A percentile compares a stretch with the other conserved stretches of the same genome.
phyloP scores from a whole-genome alignment of 2,888 invertebrate genomes.

The Leucophenga maculata region DNA sequence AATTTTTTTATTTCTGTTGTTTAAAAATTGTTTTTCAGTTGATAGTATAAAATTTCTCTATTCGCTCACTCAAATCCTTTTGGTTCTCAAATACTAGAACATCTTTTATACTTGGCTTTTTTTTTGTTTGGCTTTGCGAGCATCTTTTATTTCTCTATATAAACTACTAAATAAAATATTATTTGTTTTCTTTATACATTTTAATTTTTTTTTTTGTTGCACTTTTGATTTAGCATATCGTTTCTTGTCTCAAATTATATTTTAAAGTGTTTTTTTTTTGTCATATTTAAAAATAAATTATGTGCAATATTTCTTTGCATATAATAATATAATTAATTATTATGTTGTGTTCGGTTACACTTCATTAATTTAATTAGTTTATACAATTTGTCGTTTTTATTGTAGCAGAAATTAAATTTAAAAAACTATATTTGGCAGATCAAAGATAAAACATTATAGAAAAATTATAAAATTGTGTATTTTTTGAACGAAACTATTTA shows the following conservation, averaged over 20 bases:
- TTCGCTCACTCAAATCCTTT: too few species aligned
- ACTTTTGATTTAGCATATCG: not conserved
- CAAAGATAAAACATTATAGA: constrained; percentile 23
- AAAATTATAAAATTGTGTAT: too few species aligned
- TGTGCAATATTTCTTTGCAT: constrained; percentile 33
- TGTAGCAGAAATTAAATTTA: constrained; percentile 46
- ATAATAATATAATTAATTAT: constrained; percentile 43
- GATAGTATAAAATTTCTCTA: too few species aligned
- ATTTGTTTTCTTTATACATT: not conserved
- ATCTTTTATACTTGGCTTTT: not conserved
- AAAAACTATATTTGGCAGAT: constrained; percentile 36
- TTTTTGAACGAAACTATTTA: too few species aligned
- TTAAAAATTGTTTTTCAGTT: too few species aligned
- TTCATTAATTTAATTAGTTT: constrained; percentile 47
- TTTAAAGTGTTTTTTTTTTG: constrained; percentile 2
- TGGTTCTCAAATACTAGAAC: too few species aligned
- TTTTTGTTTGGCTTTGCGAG: constrained; percentile 19
- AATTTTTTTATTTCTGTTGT: too few species aligned
- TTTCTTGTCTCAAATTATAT: not conserved
- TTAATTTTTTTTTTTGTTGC: not conserved
- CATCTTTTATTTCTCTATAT: constrained; percentile 9
- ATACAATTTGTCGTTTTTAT: constrained; percentile 5
- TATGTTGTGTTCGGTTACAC: constrained; percentile 54
- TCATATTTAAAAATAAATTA: constrained; percentile 44
- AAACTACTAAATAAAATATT: not conserved